Conservation (phyloP, 2,888 invertebrate genomes). For the Plusia festucae region DNA sequence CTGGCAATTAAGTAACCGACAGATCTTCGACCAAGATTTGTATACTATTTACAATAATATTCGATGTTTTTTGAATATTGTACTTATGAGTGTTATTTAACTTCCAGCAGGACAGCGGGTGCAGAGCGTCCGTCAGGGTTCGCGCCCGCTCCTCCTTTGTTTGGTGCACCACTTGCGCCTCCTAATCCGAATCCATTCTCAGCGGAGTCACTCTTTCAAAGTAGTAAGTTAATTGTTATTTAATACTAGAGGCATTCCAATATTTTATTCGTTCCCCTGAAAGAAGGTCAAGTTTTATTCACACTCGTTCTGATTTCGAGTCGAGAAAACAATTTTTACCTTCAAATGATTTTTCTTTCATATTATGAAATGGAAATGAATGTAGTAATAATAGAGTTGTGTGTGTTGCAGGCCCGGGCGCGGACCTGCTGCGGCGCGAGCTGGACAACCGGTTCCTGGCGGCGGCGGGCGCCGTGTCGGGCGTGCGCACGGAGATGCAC, state of each 20-base stretch:
- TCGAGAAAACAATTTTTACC: too few species aligned
- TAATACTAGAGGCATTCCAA: neutral
- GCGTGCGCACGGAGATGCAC: constrained; percentile 95
- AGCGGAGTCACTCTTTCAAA: constrained; percentile 96
- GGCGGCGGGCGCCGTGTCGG: constrained; percentile 91
- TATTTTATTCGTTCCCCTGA: too few species aligned
- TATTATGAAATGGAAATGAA: neutral
- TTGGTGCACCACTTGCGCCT: constrained; percentile 91
- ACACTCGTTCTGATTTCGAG: too few species aligned
- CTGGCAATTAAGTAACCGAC: too few species aligned
- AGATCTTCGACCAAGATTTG: neutral
- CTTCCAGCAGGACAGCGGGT: constrained; percentile 81
- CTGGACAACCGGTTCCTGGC: constrained; percentile 97
- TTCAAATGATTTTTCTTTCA: too few species aligned
- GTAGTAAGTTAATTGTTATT: constrained; percentile 89
- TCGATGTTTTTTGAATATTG: neutral
- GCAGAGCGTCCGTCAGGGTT: constrained; percentile 89
- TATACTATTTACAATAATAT: neutral
- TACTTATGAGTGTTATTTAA: constrained; percentile 13
- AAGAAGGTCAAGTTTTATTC: too few species aligned
- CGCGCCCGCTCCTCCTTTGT: constrained; percentile 91
- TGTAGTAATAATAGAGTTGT: neutral
- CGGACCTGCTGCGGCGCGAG: constrained; percentile 96
- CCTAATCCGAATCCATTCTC: constrained; percentile 95
- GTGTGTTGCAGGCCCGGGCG: constrained; percentile 85